Evolutionary conservation across 2,888 invertebrate species (phyloP).

Genomic region (Epinotia brunnichana): DNA sequence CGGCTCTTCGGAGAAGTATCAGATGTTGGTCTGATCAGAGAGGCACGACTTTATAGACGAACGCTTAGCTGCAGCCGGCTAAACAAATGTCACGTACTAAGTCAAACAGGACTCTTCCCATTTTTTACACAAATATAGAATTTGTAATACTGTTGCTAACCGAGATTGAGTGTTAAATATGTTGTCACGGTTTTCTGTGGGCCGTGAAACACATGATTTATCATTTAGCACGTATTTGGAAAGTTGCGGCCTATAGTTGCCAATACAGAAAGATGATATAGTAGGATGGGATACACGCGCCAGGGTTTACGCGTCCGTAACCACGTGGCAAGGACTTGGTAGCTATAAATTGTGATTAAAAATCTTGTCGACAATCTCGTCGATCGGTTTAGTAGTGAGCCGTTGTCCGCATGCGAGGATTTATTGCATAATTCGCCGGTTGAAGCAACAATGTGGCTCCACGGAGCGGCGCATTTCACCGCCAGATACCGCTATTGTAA

Average conservation of each 20-base stretch:
- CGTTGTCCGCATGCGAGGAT: conserved; percentile 48
- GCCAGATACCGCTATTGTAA: conserved; percentile 61
- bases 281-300: conserved; percentile 23
- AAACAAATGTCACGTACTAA: conserved; percentile 58
- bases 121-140: conserved; percentile 60
- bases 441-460: conserved; percentile 57
- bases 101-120: conserved; percentile 51
- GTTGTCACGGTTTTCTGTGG: conserved; percentile 57
- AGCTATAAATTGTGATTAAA: conserved; percentile 49
- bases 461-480: conserved; percentile 51
- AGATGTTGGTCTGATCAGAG: conserved; percentile 74
- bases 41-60: conserved; percentile 65
- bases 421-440: conserved; percentile 52
- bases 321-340: conserved; percentile 49
- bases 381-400: conserved; percentile 49
- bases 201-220: conserved; percentile 59
- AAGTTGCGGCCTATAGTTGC: conserved; percentile 24
- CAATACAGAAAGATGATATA: conserved; percentile 21
- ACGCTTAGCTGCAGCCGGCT: conserved; percentile 55
- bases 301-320: conserved; percentile 36
- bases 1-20: conserved; percentile 73
- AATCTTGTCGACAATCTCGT: conserved; percentile 47
- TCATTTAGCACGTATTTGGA: conserved; percentile 53
- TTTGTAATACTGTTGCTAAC: conserved; percentile 48
- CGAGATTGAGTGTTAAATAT: conserved; percentile 57